These are phyloP conservation scores for Anticlea derivata DNA, from an alignment of 2,888 invertebrate species.

Conservation along the genomic window DNA sequence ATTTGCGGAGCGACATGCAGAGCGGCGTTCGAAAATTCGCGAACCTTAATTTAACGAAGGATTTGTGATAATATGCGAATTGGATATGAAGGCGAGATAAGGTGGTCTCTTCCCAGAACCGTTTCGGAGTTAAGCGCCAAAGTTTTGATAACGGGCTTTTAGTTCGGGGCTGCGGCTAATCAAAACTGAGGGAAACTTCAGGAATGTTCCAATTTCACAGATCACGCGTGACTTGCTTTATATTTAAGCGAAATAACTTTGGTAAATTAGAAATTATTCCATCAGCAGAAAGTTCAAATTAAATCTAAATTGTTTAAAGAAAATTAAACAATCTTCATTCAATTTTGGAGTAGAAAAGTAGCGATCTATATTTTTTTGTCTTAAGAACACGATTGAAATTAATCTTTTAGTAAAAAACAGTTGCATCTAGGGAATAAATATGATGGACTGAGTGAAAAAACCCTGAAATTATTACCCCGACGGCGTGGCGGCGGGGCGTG, in stretches of 20 bases:
- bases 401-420: no score
- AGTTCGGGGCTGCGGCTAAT: conserved; percentile 54
- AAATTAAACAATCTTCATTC: background rate
- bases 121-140: conserved; percentile 56
- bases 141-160: conserved; percentile 67
- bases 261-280: conserved; percentile 18
- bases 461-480: no score
- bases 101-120: conserved; percentile 47
- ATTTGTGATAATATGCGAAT: conserved; percentile 69
- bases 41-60: conserved; percentile 58
- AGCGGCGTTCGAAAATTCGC: conserved; percentile 53
- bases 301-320: conserved; percentile 1
- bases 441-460: background rate
- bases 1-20: conserved; percentile 59
- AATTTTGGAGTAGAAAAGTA: background rate
- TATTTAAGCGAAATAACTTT: conserved; percentile 24
- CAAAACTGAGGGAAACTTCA: conserved; percentile 56
- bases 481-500: background rate
- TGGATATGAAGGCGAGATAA: conserved; percentile 61
- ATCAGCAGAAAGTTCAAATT: conserved; percentile 6
- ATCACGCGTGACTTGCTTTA: conserved; percentile 42
- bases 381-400: no score
- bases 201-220: conserved; percentile 64
- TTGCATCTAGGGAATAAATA: no score
- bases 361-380: background rate